Percentiles rank a stretch among this genome's conserved stretches.
phyloP scores from a whole-genome alignment of 2,113 vertebrate genomes.

The Atherinomorus stipes region DNA sequence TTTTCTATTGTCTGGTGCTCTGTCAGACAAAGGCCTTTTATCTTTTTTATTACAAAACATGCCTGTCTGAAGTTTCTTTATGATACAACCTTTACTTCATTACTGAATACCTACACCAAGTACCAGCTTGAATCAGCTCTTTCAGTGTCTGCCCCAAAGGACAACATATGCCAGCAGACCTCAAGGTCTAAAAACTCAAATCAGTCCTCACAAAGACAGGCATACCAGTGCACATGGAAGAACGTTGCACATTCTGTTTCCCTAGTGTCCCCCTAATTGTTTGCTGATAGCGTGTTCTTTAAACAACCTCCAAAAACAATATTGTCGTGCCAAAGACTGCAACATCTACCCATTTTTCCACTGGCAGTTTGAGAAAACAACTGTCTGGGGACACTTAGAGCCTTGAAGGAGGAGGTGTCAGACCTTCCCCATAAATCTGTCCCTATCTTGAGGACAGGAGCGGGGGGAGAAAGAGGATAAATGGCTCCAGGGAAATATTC shows the following conservation, averaged over 20 bases:
- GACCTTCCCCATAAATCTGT: conserved; percentile 62
- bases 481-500: conserved; percentile 48
- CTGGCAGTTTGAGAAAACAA: conserved; percentile 35
- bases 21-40: conserved; percentile 63
- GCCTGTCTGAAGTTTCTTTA: conserved; percentile 14
- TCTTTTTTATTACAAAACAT: conserved; percentile 28
- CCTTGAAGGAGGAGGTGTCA: conserved; percentile 36
- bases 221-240: not conserved
- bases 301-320: conserved; percentile 69
- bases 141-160: conserved; percentile 3
- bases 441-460: conserved; percentile 25
- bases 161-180: not conserved
- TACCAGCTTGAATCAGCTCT: not conserved
- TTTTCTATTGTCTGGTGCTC: conserved; percentile 44
- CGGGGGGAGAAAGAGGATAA: conserved; percentile 13
- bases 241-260: not conserved
- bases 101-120: not conserved
- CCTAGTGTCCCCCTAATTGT: conserved; percentile 51
- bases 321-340: conserved; percentile 30
- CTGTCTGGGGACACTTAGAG: conserved; percentile 21
- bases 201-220: not conserved
- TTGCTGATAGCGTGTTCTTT: conserved; percentile 64
- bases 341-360: conserved; percentile 39
- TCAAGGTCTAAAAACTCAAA: conserved; percentile 2
- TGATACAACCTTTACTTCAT: not conserved